Percentiles rank a stretch among this genome's conserved stretches.
Evolutionary conservation across 2,113 vertebrate species (phyloP).

Genomic region (Gorsachius goisagi): DNA sequence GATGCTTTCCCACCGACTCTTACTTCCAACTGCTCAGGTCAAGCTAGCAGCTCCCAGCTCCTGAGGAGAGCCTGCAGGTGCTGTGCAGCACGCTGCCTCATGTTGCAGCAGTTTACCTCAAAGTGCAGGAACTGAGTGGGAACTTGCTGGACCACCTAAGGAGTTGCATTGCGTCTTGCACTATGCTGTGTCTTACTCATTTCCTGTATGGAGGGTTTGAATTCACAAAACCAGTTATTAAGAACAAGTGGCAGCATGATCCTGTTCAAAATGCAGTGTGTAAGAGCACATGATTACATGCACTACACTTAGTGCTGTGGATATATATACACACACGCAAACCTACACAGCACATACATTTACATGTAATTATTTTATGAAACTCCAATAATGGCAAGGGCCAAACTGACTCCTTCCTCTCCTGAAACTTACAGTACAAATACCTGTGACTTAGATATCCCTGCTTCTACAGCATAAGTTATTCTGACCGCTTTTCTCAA

Average conservation of each 20-base stretch:
- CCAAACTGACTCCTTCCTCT: not conserved
- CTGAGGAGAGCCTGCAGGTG: not conserved
- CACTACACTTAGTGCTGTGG: not conserved
- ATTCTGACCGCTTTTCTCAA: not conserved
- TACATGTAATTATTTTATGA: not conserved
- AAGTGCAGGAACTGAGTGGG: not conserved
- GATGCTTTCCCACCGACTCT: not conserved
- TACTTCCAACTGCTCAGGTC: not conserved
- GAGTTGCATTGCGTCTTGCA: not conserved
- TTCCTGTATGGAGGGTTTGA: not conserved
- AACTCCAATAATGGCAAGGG: not conserved
- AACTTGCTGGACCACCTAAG: not conserved
- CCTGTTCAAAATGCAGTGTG: not conserved
- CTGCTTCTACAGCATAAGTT: not conserved
- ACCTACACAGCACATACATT: not conserved
- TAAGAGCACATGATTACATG: not conserved
- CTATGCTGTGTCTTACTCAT: not conserved
- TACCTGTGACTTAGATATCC: not conserved
- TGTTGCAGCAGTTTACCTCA: not conserved
- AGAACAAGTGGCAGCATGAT: not conserved
- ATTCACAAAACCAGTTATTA: not conserved
- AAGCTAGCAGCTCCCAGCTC: not conserved
- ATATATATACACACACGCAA: fast-evolving
- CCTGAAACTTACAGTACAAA: not conserved
- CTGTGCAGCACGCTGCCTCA: not conserved